These are phyloP conservation scores for Melanotus villosus DNA, from an alignment of 2,888 invertebrate species.

Conservation along the genomic window DNA sequence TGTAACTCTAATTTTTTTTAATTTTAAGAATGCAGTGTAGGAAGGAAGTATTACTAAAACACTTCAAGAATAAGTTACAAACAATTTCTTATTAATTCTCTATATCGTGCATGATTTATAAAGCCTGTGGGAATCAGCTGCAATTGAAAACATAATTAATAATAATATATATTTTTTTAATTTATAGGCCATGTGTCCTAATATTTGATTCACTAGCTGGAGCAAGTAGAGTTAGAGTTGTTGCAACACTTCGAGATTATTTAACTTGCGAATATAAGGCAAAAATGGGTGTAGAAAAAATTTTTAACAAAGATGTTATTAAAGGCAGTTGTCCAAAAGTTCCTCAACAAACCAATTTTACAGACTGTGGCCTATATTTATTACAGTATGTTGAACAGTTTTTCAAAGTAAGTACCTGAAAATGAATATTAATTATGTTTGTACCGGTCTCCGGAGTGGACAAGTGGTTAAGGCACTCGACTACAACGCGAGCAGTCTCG, in stretches of 20 bases:
- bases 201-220: constrained; percentile 95
- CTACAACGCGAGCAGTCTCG: no score
- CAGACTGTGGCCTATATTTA: constrained; percentile 96
- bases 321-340: constrained; percentile 91
- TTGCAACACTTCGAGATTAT: constrained; percentile 92
- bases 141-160: no score
- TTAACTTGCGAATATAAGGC: constrained; percentile 88
- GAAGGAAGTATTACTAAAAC: no score
- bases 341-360: constrained; percentile 98
- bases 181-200: constrained; percentile 88
- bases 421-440: background rate
- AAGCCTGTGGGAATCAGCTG: no score
- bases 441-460: no score
- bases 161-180: constrained; percentile 4
- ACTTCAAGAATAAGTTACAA: no score
- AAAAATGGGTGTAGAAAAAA: constrained; percentile 75
- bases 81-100: no score
- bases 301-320: constrained; percentile 87
- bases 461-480: no score
- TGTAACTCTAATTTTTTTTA: no score
- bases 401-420: constrained; percentile 77
- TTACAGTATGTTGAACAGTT: constrained; percentile 97
- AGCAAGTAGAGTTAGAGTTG: constrained; percentile 85
- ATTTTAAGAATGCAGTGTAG: no score
- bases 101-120: no score